Base-by-base conservation (phyloP, 2,888 invertebrate genomes). In the Andrena marginata region DNA sequence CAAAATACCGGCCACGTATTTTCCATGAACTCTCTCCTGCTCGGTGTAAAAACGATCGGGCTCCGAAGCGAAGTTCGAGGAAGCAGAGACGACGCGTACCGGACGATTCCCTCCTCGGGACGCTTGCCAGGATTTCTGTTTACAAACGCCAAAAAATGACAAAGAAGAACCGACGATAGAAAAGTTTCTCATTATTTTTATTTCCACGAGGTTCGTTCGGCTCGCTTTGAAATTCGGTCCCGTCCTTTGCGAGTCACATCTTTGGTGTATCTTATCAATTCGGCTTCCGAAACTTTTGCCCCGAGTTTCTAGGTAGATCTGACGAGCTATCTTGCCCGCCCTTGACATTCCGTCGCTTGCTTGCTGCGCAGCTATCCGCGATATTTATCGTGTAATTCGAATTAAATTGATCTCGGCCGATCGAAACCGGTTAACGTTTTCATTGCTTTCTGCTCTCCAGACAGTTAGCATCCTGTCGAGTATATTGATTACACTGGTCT, bases 111-210 rank as follows among this genome's bases (percentile, higher is more conserved):
- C 13, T 65, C 70, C 75, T 72, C 69, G 86, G 91, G 89, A 87
- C 63, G 74, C 56, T 80, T 89, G 91, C 92, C 91, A 92, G 89
- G 82, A 90, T 89, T 90, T 90, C 87, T 89, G 90, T 92, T 91
- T 90, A 91, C 91, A 90, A 91, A 91, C 85, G 90, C 86, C 88
- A 90, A 89, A 89, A 90, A 90, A 91, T 89, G 88, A 90, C 90
- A 87, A 82, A 90, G 87, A 85, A 70, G 80, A 84, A 79, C 65
- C 80, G 81, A 82, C 82, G 67, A 72, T 72, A 77, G 84, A 77
- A 90, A 91, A 91, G 85, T 91, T 90, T 84, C 72, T 74, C 49
- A 13, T 59, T 63, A 74, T 69, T 75, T 69, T 70, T 35, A 54
- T 64, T 56, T 16, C 26, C 4, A 16, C 31, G 56, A 1, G 10